A percentile compares a stretch with the other conserved stretches of the same genome.
These are phyloP conservation scores for Campoletis raptor DNA, from an alignment of 2,888 invertebrate species.

Conservation along the genomic window DNA sequence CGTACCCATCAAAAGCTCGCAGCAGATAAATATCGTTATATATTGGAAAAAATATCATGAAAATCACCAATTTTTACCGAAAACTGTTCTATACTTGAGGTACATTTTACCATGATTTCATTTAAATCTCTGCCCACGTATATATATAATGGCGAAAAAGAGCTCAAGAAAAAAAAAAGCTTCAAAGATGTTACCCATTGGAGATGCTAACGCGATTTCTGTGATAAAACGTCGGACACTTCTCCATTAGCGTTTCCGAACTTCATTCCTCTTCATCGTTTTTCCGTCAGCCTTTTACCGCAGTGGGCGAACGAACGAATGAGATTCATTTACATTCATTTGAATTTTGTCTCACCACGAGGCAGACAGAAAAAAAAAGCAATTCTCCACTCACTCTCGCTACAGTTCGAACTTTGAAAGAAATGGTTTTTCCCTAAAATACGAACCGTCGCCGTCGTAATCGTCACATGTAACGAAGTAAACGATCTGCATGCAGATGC, in stretches of 20 bases:
- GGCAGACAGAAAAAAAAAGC: neutral
- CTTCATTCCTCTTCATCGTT: slow-evolving; percentile 9
- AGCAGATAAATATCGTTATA: neutral
- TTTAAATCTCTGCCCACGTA: neutral
- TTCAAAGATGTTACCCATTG: neutral
- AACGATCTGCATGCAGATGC: slow-evolving; percentile 27
- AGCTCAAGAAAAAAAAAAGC: neutral
- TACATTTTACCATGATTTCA: neutral
- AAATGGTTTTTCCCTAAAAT: slow-evolving; percentile 22
- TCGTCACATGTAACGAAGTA: slow-evolving; percentile 36
- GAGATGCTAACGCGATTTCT: slow-evolving; percentile 11
- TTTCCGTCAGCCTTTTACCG: slow-evolving; percentile 20
- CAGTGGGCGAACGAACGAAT: slow-evolving; percentile 30
- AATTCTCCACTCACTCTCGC: neutral
- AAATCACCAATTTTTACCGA: neutral
- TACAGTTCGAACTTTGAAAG: slow-evolving; percentile 19
- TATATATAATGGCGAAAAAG: neutral
- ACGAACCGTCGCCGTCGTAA: slow-evolving; percentile 1
- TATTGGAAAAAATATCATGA: neutral
- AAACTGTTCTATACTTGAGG: neutral
- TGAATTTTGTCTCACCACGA: slow-evolving; percentile 44
- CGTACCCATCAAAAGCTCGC: too few species aligned
- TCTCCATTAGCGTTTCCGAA: slow-evolving; percentile 28
- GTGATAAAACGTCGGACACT: slow-evolving; percentile 18
- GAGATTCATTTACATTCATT: slow-evolving; percentile 60